Percentiles rank a stretch among this genome's conserved stretches.
phyloP scores from a whole-genome alignment of 2,888 invertebrate genomes.

The Himalopsyche anomala region DNA sequence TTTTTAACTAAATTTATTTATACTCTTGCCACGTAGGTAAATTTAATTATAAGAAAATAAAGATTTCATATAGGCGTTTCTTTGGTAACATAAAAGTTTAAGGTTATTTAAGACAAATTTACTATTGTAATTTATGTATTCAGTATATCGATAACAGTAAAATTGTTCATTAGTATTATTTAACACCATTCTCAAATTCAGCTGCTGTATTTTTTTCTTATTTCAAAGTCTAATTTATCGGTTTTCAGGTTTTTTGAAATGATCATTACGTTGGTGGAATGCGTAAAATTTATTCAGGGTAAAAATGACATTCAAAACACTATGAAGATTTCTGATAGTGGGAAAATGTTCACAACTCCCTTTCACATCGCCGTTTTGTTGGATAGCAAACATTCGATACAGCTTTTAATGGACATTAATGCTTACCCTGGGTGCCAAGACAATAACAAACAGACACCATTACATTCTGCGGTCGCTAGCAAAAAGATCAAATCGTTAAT shows the following conservation, averaged over 20 bases:
- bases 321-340: constrained; percentile 22
- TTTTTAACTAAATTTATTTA: no score
- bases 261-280: constrained; percentile 56
- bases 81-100: no score
- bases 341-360: constrained; percentile 69
- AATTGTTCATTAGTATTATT: no score
- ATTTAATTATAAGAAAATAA: no score
- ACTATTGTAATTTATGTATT: no score
- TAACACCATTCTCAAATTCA: no score
- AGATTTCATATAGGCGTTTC: no score
- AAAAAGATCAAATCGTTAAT: constrained; percentile 73
- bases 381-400: constrained; percentile 72
- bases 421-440: constrained; percentile 73
- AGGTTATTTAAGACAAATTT: no score
- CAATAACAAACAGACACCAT: constrained; percentile 73
- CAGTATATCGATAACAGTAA: no score
- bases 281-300: background rate
- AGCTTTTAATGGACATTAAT: constrained; percentile 72
- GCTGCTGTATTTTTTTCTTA: no score
- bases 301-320: background rate
- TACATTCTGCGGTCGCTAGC: constrained; percentile 75
- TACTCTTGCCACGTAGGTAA: no score
- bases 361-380: constrained; percentile 76
- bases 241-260: background rate
- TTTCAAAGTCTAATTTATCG: no score